Evolutionary conservation across 2,888 invertebrate species (phyloP).

Genomic region (Boloria selene): DNA sequence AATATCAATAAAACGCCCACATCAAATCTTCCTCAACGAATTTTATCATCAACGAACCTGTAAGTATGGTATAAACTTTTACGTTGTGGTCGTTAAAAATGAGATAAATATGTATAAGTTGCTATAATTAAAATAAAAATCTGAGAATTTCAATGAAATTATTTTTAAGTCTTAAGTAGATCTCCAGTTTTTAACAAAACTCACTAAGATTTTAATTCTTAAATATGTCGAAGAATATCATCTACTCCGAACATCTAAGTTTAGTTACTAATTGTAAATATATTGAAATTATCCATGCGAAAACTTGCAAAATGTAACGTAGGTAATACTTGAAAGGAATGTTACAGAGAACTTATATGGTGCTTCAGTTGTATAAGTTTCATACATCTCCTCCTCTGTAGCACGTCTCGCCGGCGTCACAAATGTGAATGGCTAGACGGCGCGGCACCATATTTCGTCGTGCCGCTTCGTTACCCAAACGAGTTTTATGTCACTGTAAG

Average conservation of each 20-base stretch:
- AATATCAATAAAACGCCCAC: background rate
- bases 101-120: too few relatives aligned
- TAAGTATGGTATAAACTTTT: background rate
- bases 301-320: slow-evolving; percentile 1
- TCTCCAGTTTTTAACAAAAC: too few relatives aligned
- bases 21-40: background rate
- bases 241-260: too few relatives aligned
- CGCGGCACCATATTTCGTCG: slow-evolving; percentile 60
- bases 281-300: too few relatives aligned
- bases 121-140: too few relatives aligned
- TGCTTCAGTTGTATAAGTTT: slow-evolving; percentile 34
- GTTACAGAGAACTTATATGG: slow-evolving; percentile 6
- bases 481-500: slow-evolving; percentile 40
- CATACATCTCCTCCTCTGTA: slow-evolving; percentile 15
- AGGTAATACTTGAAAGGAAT: slow-evolving; percentile 13
- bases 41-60: background rate
- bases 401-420: slow-evolving; percentile 51
- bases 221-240: too few relatives aligned
- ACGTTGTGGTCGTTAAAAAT: background rate
- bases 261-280: too few relatives aligned
- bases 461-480: slow-evolving; percentile 58
- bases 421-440: slow-evolving; percentile 64
- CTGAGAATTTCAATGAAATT: too few relatives aligned
- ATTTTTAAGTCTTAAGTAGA: background rate
- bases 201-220: too few relatives aligned